These are phyloP conservation scores for Falco columbarius DNA, from an alignment of 2,797 vertebrate genomes.

Conservation along the genomic window DNA sequence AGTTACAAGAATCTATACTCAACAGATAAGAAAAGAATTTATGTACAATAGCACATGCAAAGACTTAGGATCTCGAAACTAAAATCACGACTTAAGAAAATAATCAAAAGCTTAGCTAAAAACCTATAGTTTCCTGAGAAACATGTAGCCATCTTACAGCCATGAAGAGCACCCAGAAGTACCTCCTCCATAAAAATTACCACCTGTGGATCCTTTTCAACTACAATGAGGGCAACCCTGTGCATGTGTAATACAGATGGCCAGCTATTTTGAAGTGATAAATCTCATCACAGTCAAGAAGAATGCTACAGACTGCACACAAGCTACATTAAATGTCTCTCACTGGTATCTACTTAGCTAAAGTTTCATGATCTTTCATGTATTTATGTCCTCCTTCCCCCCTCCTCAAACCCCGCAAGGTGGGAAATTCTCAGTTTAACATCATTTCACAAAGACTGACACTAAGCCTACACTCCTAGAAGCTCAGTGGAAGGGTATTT, in stretches of 20 bases:
- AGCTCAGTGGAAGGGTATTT: neutral
- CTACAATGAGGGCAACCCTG: neutral
- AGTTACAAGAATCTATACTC: slow-evolving; percentile 34
- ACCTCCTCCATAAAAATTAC: neutral
- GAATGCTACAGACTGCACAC: neutral
- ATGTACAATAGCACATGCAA: slow-evolving; percentile 61
- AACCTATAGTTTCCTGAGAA: neutral
- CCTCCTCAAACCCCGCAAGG: neutral
- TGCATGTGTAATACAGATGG: neutral
- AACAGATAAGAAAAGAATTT: slow-evolving; percentile 65
- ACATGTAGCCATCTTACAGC: slow-evolving; percentile 30
- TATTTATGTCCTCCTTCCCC: neutral
- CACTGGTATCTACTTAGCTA: neutral
- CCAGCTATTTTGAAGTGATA: neutral
- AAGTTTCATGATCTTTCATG: neutral
- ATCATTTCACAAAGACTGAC: neutral
- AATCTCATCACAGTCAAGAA: neutral
- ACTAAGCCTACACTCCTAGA: neutral
- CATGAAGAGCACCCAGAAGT: neutral
- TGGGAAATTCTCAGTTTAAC: neutral
- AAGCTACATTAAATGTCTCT: neutral
- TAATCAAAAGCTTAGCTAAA: slow-evolving; percentile 60
- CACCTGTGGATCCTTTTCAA: neutral
- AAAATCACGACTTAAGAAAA: slow-evolving; percentile 69
- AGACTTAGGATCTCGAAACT: slow-evolving; percentile 61